phyloP scores from a whole-genome alignment of 2,113 vertebrate species.

The Gasterosteus aculeatus region DNA sequence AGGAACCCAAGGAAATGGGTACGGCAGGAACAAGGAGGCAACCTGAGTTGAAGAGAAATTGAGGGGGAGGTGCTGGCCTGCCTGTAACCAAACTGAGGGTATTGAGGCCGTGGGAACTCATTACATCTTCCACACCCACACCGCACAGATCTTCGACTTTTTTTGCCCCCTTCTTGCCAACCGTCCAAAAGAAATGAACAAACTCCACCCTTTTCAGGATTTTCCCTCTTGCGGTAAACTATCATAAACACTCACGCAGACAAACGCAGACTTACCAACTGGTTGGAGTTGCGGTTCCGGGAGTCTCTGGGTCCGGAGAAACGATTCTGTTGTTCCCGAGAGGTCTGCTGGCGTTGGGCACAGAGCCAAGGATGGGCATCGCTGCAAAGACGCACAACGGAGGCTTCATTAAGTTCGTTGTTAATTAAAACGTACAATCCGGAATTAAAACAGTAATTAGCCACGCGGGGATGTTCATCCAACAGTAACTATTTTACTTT shows the following conservation, averaged over 20 bases:
- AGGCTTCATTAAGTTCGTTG: conserved; percentile 86
- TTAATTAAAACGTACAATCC: conserved; percentile 60
- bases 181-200: conserved; percentile 81
- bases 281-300: conserved; percentile 69
- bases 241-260: conserved; percentile 68
- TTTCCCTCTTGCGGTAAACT: conserved; percentile 72
- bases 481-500: conserved; percentile 56
- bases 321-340: conserved; percentile 83
- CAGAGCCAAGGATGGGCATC: conserved; percentile 89
- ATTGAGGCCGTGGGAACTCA: conserved; percentile 82
- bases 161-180: conserved; percentile 80
- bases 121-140: conserved; percentile 76
- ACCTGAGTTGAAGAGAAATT: conserved; percentile 68
- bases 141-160: conserved; percentile 62
- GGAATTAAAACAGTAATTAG: conserved; percentile 77
- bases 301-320: conserved; percentile 80
- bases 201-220: conserved; percentile 80
- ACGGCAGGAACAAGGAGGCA: conserved; percentile 68
- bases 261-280: conserved; percentile 72
- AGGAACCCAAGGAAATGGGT: conserved; percentile 88
- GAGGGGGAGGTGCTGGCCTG: conserved; percentile 88
- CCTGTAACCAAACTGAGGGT: conserved; percentile 79
- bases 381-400: conserved; percentile 84
- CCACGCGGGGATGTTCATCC: conserved; percentile 69
- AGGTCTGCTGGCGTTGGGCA: conserved; percentile 90